These are phyloP conservation scores for Phaedon cochleariae DNA, from an alignment of 2,888 invertebrate genomes.

Conservation along the genomic window DNA sequence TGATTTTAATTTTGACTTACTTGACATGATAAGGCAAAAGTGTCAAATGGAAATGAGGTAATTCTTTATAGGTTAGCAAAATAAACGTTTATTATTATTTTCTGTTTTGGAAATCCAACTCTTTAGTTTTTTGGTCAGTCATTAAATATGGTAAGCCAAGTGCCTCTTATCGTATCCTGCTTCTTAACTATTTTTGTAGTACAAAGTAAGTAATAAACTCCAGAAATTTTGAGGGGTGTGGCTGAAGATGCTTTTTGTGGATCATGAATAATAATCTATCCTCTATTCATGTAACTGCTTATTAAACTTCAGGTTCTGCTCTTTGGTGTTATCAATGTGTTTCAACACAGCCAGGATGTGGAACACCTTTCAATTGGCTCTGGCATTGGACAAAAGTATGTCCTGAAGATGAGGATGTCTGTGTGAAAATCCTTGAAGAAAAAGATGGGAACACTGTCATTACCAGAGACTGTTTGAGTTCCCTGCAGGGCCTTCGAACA, in stretches of 20 bases:
- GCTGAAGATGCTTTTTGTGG: no score
- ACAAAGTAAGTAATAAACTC: conserved; percentile 25
- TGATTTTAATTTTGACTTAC: no score
- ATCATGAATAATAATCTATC: no score
- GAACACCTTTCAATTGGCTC: conserved; percentile 83
- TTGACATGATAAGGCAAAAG: no score
- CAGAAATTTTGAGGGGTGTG: conserved; percentile 28
- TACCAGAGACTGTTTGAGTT: conserved; percentile 86
- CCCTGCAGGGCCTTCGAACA: conserved; percentile 77
- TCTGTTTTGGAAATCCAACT: no score
- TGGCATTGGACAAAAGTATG: conserved; percentile 81
- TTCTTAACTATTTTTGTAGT: conserved; percentile 24
- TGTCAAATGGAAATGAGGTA: no score
- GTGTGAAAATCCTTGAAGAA: conserved; percentile 86
- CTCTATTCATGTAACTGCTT: not conserved
- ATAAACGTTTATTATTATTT: no score
- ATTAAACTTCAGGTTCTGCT: conserved; percentile 54
- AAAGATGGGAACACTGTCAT: conserved; percentile 85
- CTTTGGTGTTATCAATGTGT: conserved; percentile 92
- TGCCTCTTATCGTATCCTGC: conserved; percentile 9
- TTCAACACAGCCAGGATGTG: conserved; percentile 89
- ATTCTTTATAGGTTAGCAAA: no score
- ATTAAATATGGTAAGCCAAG: no score
- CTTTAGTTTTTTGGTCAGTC: no score
- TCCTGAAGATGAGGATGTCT: conserved; percentile 84